Conservation (phyloP, 2,797 vertebrate species). For the Clarias pachynema region DNA sequence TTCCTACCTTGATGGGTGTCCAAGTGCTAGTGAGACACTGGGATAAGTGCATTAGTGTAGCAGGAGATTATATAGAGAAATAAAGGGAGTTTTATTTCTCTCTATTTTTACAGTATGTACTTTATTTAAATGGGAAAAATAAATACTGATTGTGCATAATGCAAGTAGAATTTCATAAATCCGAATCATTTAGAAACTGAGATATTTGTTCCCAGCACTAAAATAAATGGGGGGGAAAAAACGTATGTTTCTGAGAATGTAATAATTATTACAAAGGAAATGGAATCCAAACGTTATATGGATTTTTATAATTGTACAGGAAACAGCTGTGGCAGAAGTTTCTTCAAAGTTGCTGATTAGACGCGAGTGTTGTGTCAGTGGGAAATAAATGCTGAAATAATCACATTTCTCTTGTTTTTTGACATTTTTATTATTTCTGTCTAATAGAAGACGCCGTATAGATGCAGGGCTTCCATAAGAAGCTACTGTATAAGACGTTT, state of each 20-base stretch:
- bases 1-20: too few relatives aligned
- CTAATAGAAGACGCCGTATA: background rate
- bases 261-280: constrained; percentile 1
- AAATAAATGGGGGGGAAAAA: background rate
- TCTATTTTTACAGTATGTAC: too few relatives aligned
- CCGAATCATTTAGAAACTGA: background rate
- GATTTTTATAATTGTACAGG: background rate
- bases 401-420: background rate
- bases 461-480: background rate
- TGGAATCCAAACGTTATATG: background rate
- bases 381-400: constrained; percentile 7
- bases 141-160: background rate
- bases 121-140: background rate
- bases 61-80: too few relatives aligned
- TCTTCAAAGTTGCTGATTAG: constrained; percentile 13
- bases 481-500: background rate
- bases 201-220: background rate
- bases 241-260: background rate
- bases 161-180: background rate
- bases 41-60: too few relatives aligned
- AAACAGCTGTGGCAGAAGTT: background rate
- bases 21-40: too few relatives aligned
- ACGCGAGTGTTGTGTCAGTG: background rate
- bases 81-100: too few relatives aligned
- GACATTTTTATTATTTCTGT: constrained; percentile 2